These are phyloP conservation scores for Microtus montanus DNA, from an alignment of 2,113 vertebrate species.

Conservation along the genomic window DNA sequence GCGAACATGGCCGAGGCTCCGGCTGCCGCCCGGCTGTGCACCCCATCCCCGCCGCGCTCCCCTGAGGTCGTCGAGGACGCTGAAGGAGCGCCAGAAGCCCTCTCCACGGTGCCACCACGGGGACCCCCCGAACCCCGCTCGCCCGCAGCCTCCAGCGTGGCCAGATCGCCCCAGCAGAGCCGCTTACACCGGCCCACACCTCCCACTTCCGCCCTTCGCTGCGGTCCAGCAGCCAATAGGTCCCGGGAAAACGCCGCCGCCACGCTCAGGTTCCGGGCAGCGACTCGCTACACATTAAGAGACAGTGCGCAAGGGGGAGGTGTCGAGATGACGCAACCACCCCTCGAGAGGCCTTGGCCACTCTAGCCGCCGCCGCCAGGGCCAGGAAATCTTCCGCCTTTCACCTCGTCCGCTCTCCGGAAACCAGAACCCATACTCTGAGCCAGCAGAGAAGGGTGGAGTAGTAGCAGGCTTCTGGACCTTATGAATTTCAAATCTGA, in stretches of 20 bases:
- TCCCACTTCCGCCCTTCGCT: conserved; percentile 54
- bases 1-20: conserved; percentile 89
- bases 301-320: neutral
- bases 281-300: rapidly evolving
- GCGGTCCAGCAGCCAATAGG: neutral
- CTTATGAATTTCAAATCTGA: neutral
- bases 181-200: neutral
- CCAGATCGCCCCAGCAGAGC: neutral
- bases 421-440: neutral
- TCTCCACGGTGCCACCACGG: conserved; percentile 59
- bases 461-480: no score
- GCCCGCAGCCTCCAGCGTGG: conserved; percentile 73
- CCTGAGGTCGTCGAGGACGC: neutral
- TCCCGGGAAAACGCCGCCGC: neutral
- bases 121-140: conserved; percentile 55
- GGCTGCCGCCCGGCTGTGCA: neutral
- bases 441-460: neutral
- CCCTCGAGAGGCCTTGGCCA: neutral
- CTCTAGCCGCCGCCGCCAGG: neutral
- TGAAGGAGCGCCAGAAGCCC: neutral
- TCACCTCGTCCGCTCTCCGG: neutral
- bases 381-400: neutral
- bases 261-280: neutral
- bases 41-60: conserved; percentile 5
- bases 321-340: rapidly evolving